A percentile compares a stretch with the other conserved stretches of the same genome.
phyloP scores from a whole-genome alignment of 2,888 invertebrate species.

The Scelioninae gen. 1 region DNA sequence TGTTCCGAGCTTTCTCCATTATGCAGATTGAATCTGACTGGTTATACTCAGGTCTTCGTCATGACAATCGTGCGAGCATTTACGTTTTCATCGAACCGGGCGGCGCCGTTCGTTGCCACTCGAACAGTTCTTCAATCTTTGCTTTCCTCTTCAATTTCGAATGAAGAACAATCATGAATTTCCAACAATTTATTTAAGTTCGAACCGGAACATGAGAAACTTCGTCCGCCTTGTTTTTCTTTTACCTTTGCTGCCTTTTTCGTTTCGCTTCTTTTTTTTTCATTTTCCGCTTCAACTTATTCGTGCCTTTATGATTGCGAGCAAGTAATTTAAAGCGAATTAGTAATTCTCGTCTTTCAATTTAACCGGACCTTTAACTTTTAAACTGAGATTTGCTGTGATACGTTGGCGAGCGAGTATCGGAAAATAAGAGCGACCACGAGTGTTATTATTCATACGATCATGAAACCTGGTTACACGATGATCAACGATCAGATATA shows the following conservation, averaged over 20 bases:
- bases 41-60: conserved; percentile 74
- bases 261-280: neutral
- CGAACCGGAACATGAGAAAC: conserved; percentile 51
- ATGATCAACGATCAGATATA: conserved; percentile 57
- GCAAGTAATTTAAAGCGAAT: conserved; percentile 24
- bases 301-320: conserved; percentile 15
- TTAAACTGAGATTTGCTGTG: neutral
- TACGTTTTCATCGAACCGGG: conserved; percentile 67
- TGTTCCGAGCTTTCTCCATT: conserved; percentile 83
- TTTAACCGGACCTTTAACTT: neutral
- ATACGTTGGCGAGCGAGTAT: neutral
- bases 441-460: conserved; percentile 32
- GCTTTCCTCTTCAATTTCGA: conserved; percentile 69
- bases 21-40: conserved; percentile 83
- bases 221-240: conserved; percentile 41
- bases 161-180: conserved; percentile 68
- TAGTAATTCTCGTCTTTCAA: conserved; percentile 17
- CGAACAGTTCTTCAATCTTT: conserved; percentile 68
- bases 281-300: neutral
- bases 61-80: conserved; percentile 70
- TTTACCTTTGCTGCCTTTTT: conserved; percentile 26
- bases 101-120: conserved; percentile 74
- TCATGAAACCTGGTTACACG: conserved; percentile 58
- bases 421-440: neutral
- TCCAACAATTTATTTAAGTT: conserved; percentile 65